Conservation (phyloP, 2,113 vertebrate species). For the Ia io region DNA sequence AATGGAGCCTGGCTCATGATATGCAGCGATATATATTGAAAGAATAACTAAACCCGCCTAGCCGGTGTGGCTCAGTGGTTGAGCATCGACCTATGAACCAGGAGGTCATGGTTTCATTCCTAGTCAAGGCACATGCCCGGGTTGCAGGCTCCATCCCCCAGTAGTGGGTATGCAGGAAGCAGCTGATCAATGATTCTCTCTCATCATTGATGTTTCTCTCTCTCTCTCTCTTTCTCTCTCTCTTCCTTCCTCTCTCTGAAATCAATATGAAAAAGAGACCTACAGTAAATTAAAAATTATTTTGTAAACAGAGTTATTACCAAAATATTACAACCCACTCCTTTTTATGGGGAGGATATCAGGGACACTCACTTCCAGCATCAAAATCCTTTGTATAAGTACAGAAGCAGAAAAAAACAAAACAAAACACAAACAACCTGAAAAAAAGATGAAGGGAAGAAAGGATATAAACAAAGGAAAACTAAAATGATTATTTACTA, state of each 20-base stretch:
- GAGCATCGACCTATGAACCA: no score
- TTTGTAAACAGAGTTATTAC: constrained; percentile 34
- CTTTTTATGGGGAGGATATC: not conserved
- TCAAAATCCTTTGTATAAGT: constrained; percentile 59
- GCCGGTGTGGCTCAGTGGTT: no score
- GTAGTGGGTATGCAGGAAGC: no score
- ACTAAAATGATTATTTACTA: constrained; percentile 61
- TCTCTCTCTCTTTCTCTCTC: no score
- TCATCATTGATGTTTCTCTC: no score
- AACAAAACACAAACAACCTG: not conserved
- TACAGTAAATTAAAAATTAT: constrained; percentile 17
- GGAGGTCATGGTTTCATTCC: no score
- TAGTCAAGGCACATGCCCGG: no score
- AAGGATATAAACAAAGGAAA: constrained; percentile 59
- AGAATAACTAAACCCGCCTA: not conserved
- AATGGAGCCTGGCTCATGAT: not conserved
- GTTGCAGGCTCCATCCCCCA: no score
- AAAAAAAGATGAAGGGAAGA: constrained; percentile 59
- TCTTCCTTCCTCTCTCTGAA: no score
- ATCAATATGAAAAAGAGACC: constrained; percentile 7
- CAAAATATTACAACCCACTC: not conserved
- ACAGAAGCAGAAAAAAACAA: not conserved
- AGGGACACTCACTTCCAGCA: constrained; percentile 36
- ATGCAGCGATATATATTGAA: not conserved
- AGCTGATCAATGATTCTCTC: no score